These are phyloP conservation scores for Campoplex capitator DNA, from an alignment of 2,888 invertebrate species.

Conservation along the genomic window DNA sequence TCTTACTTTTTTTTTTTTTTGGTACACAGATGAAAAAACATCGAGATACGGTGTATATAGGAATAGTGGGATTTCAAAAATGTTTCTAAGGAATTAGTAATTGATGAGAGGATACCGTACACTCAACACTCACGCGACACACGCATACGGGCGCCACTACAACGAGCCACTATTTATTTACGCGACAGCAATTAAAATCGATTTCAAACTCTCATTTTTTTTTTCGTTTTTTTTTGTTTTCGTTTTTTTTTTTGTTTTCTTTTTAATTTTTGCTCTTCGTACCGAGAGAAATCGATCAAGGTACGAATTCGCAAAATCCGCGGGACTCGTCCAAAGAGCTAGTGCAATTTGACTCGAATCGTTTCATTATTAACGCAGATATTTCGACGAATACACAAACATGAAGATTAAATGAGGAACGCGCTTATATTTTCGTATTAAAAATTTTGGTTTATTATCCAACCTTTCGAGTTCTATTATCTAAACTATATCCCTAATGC, in stretches of 20 bases:
- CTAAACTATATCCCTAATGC: slow-evolving; percentile 53
- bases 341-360: slow-evolving; percentile 71
- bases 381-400: slow-evolving; percentile 70
- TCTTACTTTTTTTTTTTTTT: slow-evolving; percentile 20
- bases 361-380: slow-evolving; percentile 64
- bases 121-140: slow-evolving; percentile 75
- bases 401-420: slow-evolving; percentile 68
- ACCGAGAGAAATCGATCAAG: slow-evolving; percentile 5
- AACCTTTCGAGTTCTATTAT: slow-evolving; percentile 40
- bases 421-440: slow-evolving; percentile 56
- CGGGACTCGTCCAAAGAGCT: slow-evolving; percentile 71
- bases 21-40: slow-evolving; percentile 65
- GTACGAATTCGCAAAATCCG: slow-evolving; percentile 66
- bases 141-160: slow-evolving; percentile 74
- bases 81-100: slow-evolving; percentile 72
- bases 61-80: slow-evolving; percentile 70
- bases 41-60: slow-evolving; percentile 61
- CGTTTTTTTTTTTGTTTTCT: slow-evolving; percentile 45
- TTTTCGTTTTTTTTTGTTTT: slow-evolving; percentile 27
- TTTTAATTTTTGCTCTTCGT: neutral
- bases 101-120: slow-evolving; percentile 73
- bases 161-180: slow-evolving; percentile 65
- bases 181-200: slow-evolving; percentile 41
- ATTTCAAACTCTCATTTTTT: slow-evolving; percentile 45
- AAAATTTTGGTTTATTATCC: slow-evolving; percentile 44